Evolutionary conservation across 2,888 invertebrate genomes (phyloP).

Genomic region (Drosophila anceps): DNA sequence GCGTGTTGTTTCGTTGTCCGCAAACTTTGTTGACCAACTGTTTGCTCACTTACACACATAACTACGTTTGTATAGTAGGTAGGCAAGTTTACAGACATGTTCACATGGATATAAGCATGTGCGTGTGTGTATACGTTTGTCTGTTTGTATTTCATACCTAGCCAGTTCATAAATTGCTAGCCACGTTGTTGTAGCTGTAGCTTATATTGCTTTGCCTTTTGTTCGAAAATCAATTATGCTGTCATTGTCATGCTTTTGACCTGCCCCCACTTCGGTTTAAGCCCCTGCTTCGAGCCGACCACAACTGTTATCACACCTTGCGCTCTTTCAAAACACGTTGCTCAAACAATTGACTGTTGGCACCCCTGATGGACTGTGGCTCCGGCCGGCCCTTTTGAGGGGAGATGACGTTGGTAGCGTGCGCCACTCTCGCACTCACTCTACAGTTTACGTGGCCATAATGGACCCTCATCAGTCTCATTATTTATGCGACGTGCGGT

Average conservation of each 20-base stretch:
- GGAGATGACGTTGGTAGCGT: conserved; percentile 2
- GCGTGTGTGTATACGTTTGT: conserved; percentile 12
- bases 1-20: conserved; percentile 64
- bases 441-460: conserved; percentile 77
- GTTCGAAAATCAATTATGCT: conserved; percentile 82
- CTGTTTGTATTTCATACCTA: conserved; percentile 24
- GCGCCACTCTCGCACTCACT: conserved; percentile 33
- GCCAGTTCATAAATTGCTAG: conserved; percentile 43
- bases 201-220: conserved; percentile 76
- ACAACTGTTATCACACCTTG: conserved; percentile 79
- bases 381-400: not conserved
- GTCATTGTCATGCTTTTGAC: conserved; percentile 81
- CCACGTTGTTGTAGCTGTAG: conserved; percentile 32
- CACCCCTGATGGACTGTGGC: conserved; percentile 38
- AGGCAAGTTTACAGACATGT: conserved; percentile 17
- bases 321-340: conserved; percentile 78
- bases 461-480: conserved; percentile 83
- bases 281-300: conserved; percentile 39
- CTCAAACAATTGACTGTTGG: conserved; percentile 81
- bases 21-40: conserved; percentile 72
- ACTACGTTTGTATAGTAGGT: conserved; percentile 19
- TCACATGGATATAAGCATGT: not conserved
- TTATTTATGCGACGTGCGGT: conserved; percentile 83
- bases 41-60: conserved; percentile 47
- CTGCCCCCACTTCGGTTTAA: conserved; percentile 22